These are phyloP conservation scores for Linyphia triangularis DNA, from an alignment of 2,888 invertebrate genomes.

Conservation along the genomic window DNA sequence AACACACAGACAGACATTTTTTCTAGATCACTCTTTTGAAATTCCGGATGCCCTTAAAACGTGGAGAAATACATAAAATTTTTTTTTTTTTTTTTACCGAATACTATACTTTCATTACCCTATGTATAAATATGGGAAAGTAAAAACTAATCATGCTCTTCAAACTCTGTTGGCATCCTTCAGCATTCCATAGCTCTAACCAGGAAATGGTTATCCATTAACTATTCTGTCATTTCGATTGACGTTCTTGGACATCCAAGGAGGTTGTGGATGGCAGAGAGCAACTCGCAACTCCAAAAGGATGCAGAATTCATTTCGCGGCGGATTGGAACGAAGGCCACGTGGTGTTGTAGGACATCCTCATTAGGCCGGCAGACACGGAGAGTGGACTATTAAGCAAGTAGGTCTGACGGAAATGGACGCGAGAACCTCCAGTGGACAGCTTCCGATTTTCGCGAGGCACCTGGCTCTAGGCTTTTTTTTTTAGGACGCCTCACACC, in stretches of 20 bases:
- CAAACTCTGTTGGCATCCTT: too few species aligned
- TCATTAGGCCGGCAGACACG: conserved; percentile 12
- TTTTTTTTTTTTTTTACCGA: too few species aligned
- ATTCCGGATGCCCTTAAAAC: too few species aligned
- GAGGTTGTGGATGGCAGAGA: background rate
- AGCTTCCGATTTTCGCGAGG: background rate
- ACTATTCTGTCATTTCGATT: background rate
- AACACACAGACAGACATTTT: too few species aligned
- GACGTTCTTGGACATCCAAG: background rate
- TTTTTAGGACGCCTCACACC: too few species aligned
- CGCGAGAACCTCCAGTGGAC: background rate
- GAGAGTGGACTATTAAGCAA: background rate
- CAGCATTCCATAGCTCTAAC: background rate
- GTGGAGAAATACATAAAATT: too few species aligned
- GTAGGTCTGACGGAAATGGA: conserved; percentile 1
- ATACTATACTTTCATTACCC: too few species aligned
- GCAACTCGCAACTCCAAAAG: conserved; percentile 8
- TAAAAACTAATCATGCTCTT: too few species aligned
- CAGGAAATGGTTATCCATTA: background rate
- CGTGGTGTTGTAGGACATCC: conserved; percentile 32
- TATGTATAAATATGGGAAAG: too few species aligned
- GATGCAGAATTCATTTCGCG: conserved; percentile 26
- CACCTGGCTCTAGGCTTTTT: background rate
- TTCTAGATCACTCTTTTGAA: too few species aligned
- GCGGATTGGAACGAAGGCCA: conserved; percentile 7